Evolutionary conservation across 2,888 invertebrate species (phyloP).

Genomic region (Drosophila demipolita): DNA sequence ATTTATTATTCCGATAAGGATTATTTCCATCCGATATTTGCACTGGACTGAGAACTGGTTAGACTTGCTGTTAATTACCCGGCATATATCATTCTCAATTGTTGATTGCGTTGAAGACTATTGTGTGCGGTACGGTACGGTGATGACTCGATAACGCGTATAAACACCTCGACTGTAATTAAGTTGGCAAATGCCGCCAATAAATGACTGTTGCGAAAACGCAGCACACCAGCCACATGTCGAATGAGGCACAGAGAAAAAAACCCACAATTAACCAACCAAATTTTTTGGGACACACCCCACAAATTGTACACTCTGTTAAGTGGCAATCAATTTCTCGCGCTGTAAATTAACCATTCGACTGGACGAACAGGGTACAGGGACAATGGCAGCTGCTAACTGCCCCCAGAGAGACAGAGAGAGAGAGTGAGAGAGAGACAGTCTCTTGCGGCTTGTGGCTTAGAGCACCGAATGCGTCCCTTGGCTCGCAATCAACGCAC

Average conservation of each 20-base stretch:
- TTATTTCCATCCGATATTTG: neutral
- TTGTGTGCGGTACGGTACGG: conserved; percentile 7
- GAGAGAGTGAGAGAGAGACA: neutral
- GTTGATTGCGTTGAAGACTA: conserved; percentile 17
- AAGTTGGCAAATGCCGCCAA: conserved; percentile 49
- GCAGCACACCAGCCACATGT: conserved; percentile 26
- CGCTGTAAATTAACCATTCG: conserved; percentile 81
- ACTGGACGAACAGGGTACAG: conserved; percentile 20
- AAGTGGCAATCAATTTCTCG: conserved; percentile 78
- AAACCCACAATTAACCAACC: conserved; percentile 68
- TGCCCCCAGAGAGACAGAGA: conserved; percentile 52
- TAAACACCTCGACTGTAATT: conserved; percentile 48
- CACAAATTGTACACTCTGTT: conserved; percentile 61
- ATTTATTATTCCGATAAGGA: neutral
- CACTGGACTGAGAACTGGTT: neutral
- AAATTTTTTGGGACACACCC: conserved; percentile 59
- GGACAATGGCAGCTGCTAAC: conserved; percentile 73
- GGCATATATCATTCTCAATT: conserved; percentile 1
- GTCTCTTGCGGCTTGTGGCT: conserved; percentile 33
- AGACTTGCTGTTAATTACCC: conserved; percentile 2
- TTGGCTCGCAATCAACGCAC: conserved; percentile 74
- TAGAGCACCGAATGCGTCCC: conserved; percentile 42
- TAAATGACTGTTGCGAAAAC: conserved; percentile 34
- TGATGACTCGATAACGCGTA: conserved; percentile 30
- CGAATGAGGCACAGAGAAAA: neutral